Conservation (phyloP, 1,140 invertebrate species). For the Drosophila seguyi region DNA sequence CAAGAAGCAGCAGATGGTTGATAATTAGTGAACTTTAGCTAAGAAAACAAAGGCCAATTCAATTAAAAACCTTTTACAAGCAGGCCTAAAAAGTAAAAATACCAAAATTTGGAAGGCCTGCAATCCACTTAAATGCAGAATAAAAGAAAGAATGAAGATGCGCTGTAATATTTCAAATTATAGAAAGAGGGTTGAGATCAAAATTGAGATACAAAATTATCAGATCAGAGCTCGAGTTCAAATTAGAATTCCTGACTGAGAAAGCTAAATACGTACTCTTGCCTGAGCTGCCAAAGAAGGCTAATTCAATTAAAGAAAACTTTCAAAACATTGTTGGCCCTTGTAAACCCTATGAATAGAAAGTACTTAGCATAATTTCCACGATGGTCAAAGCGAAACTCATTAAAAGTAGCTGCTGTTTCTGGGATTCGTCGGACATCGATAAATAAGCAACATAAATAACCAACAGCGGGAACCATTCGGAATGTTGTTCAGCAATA, state of each 20-base stretch:
- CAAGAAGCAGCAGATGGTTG: neutral
- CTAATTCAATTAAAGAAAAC: conserved; percentile 73
- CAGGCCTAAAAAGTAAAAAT: no score
- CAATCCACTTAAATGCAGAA: neutral
- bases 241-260: conserved; percentile 29
- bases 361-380: conserved; percentile 62
- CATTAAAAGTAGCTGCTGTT: conserved; percentile 54
- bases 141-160: conserved; percentile 9
- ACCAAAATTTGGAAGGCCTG: neutral
- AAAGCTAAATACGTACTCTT: conserved; percentile 6
- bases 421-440: conserved; percentile 15
- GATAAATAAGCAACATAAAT: conserved; percentile 66
- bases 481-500: conserved; percentile 38
- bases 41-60: neutral
- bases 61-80: neutral
- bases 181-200: neutral
- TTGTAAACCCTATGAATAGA: conserved; percentile 51
- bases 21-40: neutral
- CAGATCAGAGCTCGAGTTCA: conserved; percentile 5
- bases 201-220: conserved; percentile 19
- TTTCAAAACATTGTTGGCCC: conserved; percentile 66
- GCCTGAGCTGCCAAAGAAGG: conserved; percentile 7
- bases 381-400: conserved; percentile 35
- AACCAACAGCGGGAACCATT: conserved; percentile 27
- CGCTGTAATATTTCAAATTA: conserved; percentile 4